Evolutionary conservation across 2,113 vertebrate genomes (phyloP).

Genomic region (Serilophus lunatus): DNA sequence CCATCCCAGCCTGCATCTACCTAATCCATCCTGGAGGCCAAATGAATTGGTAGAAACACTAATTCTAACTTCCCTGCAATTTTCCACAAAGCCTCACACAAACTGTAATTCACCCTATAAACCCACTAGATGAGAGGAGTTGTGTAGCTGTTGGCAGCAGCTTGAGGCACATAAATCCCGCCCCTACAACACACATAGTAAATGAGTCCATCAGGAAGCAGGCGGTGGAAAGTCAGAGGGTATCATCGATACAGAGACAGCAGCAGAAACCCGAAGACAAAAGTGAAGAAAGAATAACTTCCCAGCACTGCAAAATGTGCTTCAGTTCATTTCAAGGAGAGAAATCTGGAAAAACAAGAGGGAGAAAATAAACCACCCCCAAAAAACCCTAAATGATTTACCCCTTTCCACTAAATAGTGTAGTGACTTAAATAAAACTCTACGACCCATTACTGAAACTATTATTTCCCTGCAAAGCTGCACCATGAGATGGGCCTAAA

Average conservation of each 20-base stretch:
- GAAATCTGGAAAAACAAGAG: not conserved
- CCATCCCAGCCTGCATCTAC: not conserved
- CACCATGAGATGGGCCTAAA: not conserved
- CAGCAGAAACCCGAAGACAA: not conserved
- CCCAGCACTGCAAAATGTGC: not conserved
- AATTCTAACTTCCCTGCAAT: not conserved
- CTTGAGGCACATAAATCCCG: not conserved
- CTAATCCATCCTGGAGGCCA: not conserved
- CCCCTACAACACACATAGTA: not conserved
- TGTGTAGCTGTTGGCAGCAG: not conserved
- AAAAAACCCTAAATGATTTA: not conserved
- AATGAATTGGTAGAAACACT: not conserved
- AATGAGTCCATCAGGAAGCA: not conserved
- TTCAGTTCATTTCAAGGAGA: not conserved
- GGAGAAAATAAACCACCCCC: too few species aligned
- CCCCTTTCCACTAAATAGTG: not conserved
- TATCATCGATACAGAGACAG: not conserved
- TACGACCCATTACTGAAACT: constrained; percentile 25
- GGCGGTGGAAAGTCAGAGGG: not conserved
- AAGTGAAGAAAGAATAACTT: not conserved
- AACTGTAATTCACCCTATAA: not conserved
- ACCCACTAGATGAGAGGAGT: not conserved
- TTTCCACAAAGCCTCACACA: not conserved
- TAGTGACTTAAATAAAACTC: constrained; percentile 30
- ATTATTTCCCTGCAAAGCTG: constrained; percentile 27